phyloP scores from a whole-genome alignment of 37 sponge, comb jelly and placozoan genomes.

The Theonella swinhoei region DNA sequence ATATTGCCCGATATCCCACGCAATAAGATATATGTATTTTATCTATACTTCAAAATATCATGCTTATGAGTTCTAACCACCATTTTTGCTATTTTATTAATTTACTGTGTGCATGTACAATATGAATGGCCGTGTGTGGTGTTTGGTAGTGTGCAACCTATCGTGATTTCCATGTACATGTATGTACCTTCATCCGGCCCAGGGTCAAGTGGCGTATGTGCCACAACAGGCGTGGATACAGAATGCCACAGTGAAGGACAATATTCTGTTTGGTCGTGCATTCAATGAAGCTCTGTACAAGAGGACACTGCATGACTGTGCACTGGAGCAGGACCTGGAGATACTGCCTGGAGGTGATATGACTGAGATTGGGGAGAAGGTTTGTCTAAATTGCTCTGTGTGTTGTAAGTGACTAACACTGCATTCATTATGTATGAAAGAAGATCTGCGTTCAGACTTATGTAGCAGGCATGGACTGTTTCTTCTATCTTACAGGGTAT shows the following conservation, averaged over 20 bases:
- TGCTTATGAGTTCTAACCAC: no score
- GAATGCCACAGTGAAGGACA: constrained; percentile 92
- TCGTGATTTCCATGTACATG: neutral
- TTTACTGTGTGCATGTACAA: no score
- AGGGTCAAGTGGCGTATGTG: constrained; percentile 96
- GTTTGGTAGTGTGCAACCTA: no score
- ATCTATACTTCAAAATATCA: no score
- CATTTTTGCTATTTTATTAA: no score
- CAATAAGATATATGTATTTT: no score
- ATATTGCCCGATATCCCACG: no score
- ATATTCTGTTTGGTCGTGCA: constrained; percentile 90
- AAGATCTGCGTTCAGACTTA: no score
- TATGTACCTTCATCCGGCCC: neutral
- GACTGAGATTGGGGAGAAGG: constrained; percentile 99
- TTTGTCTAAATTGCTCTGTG: constrained; percentile 16
- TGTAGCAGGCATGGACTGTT: no score
- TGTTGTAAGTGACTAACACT: neutral
- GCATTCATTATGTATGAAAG: neutral
- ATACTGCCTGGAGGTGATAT: constrained; percentile 95
- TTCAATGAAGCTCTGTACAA: constrained; percentile 57
- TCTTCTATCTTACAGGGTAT: constrained; percentile 77
- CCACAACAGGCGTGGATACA: constrained; percentile 98
- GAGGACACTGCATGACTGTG: constrained; percentile 78
- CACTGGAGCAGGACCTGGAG: constrained; percentile 91
- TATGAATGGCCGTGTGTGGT: no score